Base-by-base conservation (phyloP, 2,888 invertebrate species). In the Operophtera brumata region DNA sequence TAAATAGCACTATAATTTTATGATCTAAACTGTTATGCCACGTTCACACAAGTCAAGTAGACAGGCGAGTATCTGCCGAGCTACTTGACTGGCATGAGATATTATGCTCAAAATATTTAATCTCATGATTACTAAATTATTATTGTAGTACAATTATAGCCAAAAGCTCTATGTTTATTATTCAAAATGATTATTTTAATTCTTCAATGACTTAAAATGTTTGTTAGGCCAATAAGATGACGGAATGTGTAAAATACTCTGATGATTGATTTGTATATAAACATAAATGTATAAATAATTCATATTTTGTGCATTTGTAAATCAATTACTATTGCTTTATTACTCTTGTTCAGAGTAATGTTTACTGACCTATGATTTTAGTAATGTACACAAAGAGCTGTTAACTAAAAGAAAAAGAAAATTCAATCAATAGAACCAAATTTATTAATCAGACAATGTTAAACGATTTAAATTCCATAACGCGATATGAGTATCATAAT, bases 401-500 rank as follows among this genome's bases (percentile, higher is more conserved):
- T 40, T 53, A 56, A 49, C 45, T 48, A 43, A 42, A 59, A 57
- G 41, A 58, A 59, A 61, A 61, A 59, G 41, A 64, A 59, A 60
- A 60, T 66, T 62, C 58, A 60, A 20, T 20, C 20, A 20, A n/a
- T 20, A 3, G 20, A 70, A 73, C 59, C 64, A 66, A 73, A 69
- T 70, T 68, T 67, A 71, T 62, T 54, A 54, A 53, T 63, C 56
- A 55, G 14, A 54, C 59, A 62, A 50, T 45, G 52, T 59, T 64
- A 70, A 69, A 75, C 64, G 67, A 71, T 71, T 71, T 56, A 59
- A 69, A 70, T 71, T 66, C 62, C 66, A 68, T 62, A 61, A 62
- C 46, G 51, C 46, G 51, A 57, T n/a, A n/a, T 72, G 75, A 75
- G 75, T 75, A 75, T 75, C 73, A 69, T 72, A 69, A 69, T 66